Conservation (phyloP, 2,888 invertebrate genomes). For the Drosophila rellima region DNA sequence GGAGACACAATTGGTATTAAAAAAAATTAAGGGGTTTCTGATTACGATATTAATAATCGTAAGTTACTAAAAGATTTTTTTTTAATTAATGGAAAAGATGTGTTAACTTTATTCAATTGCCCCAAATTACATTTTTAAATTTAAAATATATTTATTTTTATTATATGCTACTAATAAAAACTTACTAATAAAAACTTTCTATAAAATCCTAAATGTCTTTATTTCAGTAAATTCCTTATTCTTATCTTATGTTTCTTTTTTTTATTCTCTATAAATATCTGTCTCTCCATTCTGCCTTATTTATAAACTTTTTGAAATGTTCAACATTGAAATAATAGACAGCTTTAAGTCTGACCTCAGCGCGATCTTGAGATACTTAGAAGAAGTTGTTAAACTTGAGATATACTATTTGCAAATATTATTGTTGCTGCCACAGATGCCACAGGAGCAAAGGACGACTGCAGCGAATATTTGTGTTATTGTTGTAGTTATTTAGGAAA, state of each 20-base stretch:
- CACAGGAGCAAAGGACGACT: slow-evolving; percentile 4
- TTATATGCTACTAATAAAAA: too few species aligned
- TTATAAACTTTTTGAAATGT: not conserved
- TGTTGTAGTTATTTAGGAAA: slow-evolving; percentile 66
- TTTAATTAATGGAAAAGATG: too few species aligned
- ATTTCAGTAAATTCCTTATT: not conserved
- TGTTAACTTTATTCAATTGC: too few species aligned
- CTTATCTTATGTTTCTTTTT: not conserved
- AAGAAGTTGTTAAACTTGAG: slow-evolving; percentile 5
- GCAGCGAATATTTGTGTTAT: slow-evolving; percentile 23
- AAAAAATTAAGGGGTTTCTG: too few species aligned
- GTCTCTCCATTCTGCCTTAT: not conserved
- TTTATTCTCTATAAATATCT: too few species aligned
- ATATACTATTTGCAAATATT: slow-evolving; percentile 35
- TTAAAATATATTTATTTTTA: too few species aligned
- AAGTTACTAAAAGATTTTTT: too few species aligned
- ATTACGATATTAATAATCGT: too few species aligned
- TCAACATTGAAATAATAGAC: not conserved
- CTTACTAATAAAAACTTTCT: too few species aligned
- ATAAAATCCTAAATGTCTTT: too few species aligned
- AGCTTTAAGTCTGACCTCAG: not conserved
- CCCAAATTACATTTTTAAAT: too few species aligned
- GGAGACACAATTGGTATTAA: too few species aligned
- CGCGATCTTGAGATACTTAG: not conserved
- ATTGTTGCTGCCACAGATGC: slow-evolving; percentile 40